These are phyloP conservation scores for Heliconius eleuchia DNA, from an alignment of 1,140 invertebrate genomes.

Conservation along the genomic window DNA sequence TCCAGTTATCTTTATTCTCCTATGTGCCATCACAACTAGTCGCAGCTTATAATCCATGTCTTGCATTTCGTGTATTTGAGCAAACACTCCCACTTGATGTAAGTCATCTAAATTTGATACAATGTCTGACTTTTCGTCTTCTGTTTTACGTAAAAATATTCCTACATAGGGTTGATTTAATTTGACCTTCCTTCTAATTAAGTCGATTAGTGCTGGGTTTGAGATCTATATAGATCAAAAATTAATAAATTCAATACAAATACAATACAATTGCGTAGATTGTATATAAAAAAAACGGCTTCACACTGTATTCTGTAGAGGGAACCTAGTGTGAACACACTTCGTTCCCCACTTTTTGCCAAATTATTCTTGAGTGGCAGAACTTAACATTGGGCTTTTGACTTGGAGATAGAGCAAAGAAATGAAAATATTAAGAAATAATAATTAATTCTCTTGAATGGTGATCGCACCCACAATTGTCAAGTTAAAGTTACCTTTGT, in stretches of 20 bases:
- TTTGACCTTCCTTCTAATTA: conserved; percentile 96
- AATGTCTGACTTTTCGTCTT: conserved; percentile 94
- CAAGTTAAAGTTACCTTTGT: too few relatives aligned
- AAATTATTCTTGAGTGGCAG: too few relatives aligned
- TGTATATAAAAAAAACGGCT: not conserved
- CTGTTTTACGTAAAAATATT: conserved; percentile 97
- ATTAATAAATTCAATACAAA: too few relatives aligned
- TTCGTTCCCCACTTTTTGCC: too few relatives aligned
- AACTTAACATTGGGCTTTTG: too few relatives aligned
- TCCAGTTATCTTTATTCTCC: conserved; percentile 91
- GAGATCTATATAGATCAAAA: conserved; percentile 83
- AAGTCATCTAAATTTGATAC: conserved; percentile 93
- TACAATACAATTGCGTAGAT: not conserved
- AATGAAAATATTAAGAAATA: too few relatives aligned
- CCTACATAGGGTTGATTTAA: conserved; percentile 98
- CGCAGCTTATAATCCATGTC: conserved; percentile 95
- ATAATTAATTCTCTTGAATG: too few relatives aligned
- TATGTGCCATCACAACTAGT: conserved; percentile 96
- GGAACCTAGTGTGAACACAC: too few relatives aligned
- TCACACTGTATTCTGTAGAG: too few relatives aligned
- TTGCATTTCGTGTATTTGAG: conserved; percentile 98
- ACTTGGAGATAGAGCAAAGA: too few relatives aligned
- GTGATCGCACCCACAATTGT: too few relatives aligned
- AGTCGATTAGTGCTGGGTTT: conserved; percentile 93
- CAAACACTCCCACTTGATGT: conserved; percentile 97